Evolutionary conservation across 2,113 vertebrate species (phyloP), one percentile per base, ranked within the genome.

Genomic region (Sterna hirundo): DNA sequence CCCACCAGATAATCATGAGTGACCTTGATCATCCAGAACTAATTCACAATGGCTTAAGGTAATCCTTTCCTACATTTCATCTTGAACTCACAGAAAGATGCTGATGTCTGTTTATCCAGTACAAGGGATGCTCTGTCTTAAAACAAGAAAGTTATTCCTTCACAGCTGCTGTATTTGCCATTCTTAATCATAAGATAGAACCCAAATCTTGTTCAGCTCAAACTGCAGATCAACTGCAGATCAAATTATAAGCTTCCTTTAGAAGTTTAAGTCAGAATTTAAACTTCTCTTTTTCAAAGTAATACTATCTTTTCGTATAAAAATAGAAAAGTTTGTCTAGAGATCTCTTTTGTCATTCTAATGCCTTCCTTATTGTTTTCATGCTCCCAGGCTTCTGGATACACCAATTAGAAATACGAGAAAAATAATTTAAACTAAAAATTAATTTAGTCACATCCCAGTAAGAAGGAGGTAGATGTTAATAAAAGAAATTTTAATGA

Each of bases 401-500:
- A 64, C 34, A 79, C 10, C 76, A 93, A 85, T 96, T 90, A 93
- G 40, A 93, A 93, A 90, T 70, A 90, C 70, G 87, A 97, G 58
- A 92, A 94, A 95, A 97, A 96, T 93, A 88, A 90, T 86, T 92
- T 90, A 38, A 95, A 80, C 14, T 62, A 84, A 96, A 88, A 95
- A 85, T 88, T 90, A 93, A 94, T 97, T 92, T 93, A 86, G 52
- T 71, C 79, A 71, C 58, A 74, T 88, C 74, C 27, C 36, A 79
- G 46, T 66, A 95, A 95, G 88, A 96, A 64, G 77, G 65, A 79
- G 10, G 38, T 84, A 88, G 79, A 80, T 77, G 44, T 77, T 95
- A 96, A 97, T 95, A 95, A 94, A 91, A 83, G 84, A 88, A 95
- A 65, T 70, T 83, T 74, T 97, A 96, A 96, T 97, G 83, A 97